A percentile compares a stretch with the other conserved stretches of the same genome.
phyloP scores from a whole-genome alignment of 2,888 invertebrate species.

The Drosophila stalkeri region DNA sequence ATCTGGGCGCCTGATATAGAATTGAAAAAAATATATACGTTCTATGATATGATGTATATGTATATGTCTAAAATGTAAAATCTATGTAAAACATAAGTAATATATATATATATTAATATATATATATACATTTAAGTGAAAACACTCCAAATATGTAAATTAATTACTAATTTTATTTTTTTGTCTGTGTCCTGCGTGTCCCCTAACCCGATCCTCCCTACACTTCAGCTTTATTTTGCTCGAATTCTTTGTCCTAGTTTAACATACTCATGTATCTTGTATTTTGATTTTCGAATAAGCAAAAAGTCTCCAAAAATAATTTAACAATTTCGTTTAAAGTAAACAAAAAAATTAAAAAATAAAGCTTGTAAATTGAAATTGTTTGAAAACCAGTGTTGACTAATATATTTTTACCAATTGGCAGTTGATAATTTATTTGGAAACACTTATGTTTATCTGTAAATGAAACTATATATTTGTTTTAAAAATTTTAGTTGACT shows the following conservation, averaged over 20 bases:
- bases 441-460: not conserved
- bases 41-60: slow-evolving; percentile 67
- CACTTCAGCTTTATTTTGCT: slow-evolving; percentile 60
- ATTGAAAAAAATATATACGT: slow-evolving; percentile 42
- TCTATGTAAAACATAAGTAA: slow-evolving; percentile 73
- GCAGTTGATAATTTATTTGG: slow-evolving; percentile 11
- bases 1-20: slow-evolving; percentile 40
- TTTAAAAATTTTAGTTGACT: not conserved
- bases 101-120: slow-evolving; percentile 28
- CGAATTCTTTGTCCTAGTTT: slow-evolving; percentile 32
- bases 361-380: slow-evolving; percentile 76
- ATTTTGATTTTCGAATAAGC: slow-evolving; percentile 32
- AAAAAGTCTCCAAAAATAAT: slow-evolving; percentile 34
- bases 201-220: not conserved
- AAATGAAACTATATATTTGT: not conserved
- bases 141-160: slow-evolving; percentile 81
- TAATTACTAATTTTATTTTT: slow-evolving; percentile 50
- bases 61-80: slow-evolving; percentile 70
- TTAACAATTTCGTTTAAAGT: slow-evolving; percentile 43
- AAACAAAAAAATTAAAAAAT: slow-evolving; percentile 52
- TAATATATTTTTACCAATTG: slow-evolving; percentile 20
- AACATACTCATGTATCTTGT: slow-evolving; percentile 15
- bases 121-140: slow-evolving; percentile 57
- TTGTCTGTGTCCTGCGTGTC: slow-evolving; percentile 1
- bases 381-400: slow-evolving; percentile 23